A percentile compares a stretch with the other conserved stretches of the same genome.
phyloP scores from a whole-genome alignment of 2,888 invertebrate species.

The Strigamia crassipes region DNA sequence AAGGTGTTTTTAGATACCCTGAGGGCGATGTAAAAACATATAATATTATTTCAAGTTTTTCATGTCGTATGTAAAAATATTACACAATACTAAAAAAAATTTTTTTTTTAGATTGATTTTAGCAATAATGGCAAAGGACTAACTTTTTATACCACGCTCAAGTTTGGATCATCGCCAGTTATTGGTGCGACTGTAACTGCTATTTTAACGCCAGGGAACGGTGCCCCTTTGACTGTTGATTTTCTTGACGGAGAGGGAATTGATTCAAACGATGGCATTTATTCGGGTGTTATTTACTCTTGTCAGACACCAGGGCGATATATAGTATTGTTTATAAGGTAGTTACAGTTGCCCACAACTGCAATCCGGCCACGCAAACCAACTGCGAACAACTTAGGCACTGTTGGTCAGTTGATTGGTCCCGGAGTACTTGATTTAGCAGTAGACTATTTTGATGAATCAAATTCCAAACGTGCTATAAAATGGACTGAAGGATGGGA shows the following conservation, averaged over 20 bases:
- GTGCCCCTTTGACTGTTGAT: not conserved
- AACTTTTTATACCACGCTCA: not conserved
- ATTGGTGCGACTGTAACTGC: not conserved
- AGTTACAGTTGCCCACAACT: not conserved
- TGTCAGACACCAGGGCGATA: not conserved
- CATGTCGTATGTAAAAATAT: not conserved
- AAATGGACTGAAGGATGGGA: not conserved
- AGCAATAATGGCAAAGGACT: not conserved
- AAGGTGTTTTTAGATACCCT: not conserved
- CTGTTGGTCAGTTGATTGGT: not conserved
- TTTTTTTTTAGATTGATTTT: not conserved
- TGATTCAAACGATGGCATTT: not conserved
- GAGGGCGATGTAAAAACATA: not conserved
- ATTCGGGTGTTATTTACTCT: not conserved
- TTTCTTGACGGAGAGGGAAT: not conserved
- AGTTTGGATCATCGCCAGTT: not conserved
- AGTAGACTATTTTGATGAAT: not conserved
- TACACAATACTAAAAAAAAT: not conserved
- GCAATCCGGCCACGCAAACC: not conserved
- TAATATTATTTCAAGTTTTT: not conserved
- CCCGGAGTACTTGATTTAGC: not conserved
- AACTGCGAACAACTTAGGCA: not conserved
- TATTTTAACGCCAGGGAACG: not conserved
- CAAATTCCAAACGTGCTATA: not conserved
- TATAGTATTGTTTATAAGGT: not conserved